Conservation (phyloP, 2,888 invertebrate genomes). For the Drosophila robusta region DNA sequence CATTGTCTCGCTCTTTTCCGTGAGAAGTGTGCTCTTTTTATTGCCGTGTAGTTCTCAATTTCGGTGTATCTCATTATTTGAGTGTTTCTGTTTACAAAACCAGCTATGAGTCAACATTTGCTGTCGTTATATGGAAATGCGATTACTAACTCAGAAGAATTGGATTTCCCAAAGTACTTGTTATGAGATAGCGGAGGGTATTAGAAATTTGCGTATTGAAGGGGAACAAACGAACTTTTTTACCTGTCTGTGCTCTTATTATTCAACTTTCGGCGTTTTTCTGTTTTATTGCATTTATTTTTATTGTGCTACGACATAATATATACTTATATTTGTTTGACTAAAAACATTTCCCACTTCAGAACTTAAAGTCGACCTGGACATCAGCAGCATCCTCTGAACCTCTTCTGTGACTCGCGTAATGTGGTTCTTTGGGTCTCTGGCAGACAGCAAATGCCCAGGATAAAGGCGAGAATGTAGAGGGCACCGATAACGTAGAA, state of each 20-base stretch:
- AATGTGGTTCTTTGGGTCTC: conserved; percentile 76
- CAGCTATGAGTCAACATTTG: neutral
- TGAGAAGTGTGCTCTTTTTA: neutral
- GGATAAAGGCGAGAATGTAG: conserved; percentile 32
- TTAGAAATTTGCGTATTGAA: too few relatives aligned
- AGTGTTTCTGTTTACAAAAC: neutral
- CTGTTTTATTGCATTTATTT: too few relatives aligned
- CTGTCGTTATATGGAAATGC: neutral
- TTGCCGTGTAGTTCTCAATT: neutral
- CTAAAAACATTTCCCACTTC: too few relatives aligned
- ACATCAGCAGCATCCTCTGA: conserved; percentile 27
- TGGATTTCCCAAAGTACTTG: neutral
- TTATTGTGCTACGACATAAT: too few relatives aligned
- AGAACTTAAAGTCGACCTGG: too few relatives aligned
- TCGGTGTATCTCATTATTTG: neutral
- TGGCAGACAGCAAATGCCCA: conserved; percentile 61
- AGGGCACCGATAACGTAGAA: conserved; percentile 57
- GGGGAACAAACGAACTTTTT: too few relatives aligned
- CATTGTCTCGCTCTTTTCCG: neutral
- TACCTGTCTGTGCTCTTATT: too few relatives aligned
- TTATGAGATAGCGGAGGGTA: too few relatives aligned
- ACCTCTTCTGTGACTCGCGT: conserved; percentile 65
- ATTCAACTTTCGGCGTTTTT: too few relatives aligned
- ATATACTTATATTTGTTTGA: too few relatives aligned
- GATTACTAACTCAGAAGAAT: neutral